Evolutionary conservation across 2,888 invertebrate species (phyloP).

Genomic region (Drosophila anomalata): DNA sequence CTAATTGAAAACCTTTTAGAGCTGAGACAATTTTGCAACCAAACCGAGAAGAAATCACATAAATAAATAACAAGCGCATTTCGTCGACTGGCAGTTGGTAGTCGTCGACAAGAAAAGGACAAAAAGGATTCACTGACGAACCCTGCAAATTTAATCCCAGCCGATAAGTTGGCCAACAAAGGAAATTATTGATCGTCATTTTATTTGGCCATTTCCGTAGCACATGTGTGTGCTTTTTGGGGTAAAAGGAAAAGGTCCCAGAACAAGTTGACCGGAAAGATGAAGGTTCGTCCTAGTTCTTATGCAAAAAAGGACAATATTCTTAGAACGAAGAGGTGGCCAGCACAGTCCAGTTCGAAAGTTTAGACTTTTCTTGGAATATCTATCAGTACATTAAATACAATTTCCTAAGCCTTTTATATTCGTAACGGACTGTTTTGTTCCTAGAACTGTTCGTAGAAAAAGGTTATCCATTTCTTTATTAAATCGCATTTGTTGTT

Average conservation of each 20-base stretch:
- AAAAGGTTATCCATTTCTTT: conserved; percentile 64
- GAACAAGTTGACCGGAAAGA: conserved; percentile 59
- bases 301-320: conserved; percentile 43
- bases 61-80: conserved; percentile 54
- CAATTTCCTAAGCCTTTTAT: not conserved
- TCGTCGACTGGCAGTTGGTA: conserved; percentile 27
- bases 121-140: conserved; percentile 58
- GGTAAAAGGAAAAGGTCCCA: conserved; percentile 31
- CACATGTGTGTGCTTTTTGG: conserved; percentile 6
- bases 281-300: conserved; percentile 27
- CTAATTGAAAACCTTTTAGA: conserved; percentile 52
- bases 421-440: conserved; percentile 19
- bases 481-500: conserved; percentile 72
- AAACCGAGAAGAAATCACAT: conserved; percentile 32
- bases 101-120: conserved; percentile 45
- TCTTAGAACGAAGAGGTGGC: not conserved
- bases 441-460: conserved; percentile 8
- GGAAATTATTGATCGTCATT: conserved; percentile 73
- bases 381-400: conserved; percentile 1
- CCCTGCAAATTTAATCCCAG: conserved; percentile 67
- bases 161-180: conserved; percentile 58
- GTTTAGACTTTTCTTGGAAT: not conserved
- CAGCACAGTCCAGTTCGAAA: conserved; percentile 17
- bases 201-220: conserved; percentile 67
- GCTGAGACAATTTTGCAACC: conserved; percentile 44